Evolutionary conservation across 2,888 invertebrate species (phyloP), one percentile per base, ranked within the genome.

Genomic region (Synergus laeviventris): DNA sequence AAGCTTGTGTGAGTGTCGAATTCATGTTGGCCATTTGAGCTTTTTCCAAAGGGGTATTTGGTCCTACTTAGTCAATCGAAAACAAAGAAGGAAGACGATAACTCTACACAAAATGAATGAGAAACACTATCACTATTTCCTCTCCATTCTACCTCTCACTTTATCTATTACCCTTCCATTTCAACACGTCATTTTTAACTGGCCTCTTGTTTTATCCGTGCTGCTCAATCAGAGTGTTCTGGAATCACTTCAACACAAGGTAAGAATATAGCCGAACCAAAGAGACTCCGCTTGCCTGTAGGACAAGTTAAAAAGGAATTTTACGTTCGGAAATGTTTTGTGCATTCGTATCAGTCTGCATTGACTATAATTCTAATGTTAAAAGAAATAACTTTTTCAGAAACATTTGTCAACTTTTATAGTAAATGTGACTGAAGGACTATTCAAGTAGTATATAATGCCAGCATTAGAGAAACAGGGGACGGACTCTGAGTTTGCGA

Each of bases 201-300:
- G 92, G 93, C 91, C 92, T 94, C 94, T 31, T 92, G 90, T 94
- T 93, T 93, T 92, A 89, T 93, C 94, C 94, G 93, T 94, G 95
- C 95, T 95, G 95, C 95, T 91, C 91, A 88, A 87, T 93, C 96
- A 98, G 97, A 97, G 96, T 97, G 94, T 97, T 97, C 96, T 97
- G 97, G 98, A 97, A 97, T 95, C 97, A 97, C 96, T 97, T 98
- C 96, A 97, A 97, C 93, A 96, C 97, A 94, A 97, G 98, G 98
- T 98, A 97, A 97, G 97, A 94, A 91, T 45, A 49, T 49, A 49
- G 49, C n/a, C 49, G 49, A 49, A 45, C 16, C 24, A 49, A 70
- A 11, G 70, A 36, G n/a, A 49, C 31, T 54, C 45, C 21, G 4
- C 31, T 54, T 45, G 31, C 11, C 36, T 70, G 49, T 49, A 18